Evolutionary conservation across 2,797 vertebrate species (phyloP).

Genomic region (Astyanax mexicanus): DNA sequence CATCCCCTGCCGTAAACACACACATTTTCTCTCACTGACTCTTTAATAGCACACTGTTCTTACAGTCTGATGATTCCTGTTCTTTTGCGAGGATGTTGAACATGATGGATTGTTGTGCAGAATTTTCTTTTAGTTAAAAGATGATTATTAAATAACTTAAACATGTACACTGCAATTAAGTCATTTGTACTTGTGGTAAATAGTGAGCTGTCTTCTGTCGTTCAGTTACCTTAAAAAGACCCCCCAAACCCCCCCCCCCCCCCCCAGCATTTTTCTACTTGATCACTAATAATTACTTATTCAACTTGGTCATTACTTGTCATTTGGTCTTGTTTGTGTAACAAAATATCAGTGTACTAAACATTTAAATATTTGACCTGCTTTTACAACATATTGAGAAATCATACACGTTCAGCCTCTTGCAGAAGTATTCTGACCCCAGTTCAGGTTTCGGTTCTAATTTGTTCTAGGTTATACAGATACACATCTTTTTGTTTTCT

Average conservation of each 20-base stretch:
- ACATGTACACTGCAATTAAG: conserved; percentile 73
- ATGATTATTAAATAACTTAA: conserved; percentile 92
- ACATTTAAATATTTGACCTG: conserved; percentile 84
- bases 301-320: conserved; percentile 80
- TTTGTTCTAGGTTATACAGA: neutral
- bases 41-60: conserved; percentile 11
- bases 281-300: conserved; percentile 81
- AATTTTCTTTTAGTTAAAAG: conserved; percentile 83
- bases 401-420: conserved; percentile 42
- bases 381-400: conserved; percentile 75
- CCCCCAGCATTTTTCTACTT: conserved; percentile 21
- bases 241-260: too few species aligned
- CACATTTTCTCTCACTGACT: conserved; percentile 3
- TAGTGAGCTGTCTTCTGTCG: conserved; percentile 73
- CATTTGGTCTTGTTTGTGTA: conserved; percentile 80
- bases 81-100: conserved; percentile 71
- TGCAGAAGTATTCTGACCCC: conserved; percentile 26
- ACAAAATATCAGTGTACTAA: conserved; percentile 74
- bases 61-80: neutral
- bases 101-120: conserved; percentile 88
- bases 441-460: neutral
- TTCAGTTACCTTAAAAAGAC: conserved; percentile 4
- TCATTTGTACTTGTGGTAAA: conserved; percentile 82
- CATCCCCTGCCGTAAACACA: neutral
- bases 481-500: too few species aligned